A percentile compares a stretch with the other conserved stretches of the same genome.
Conservation (phyloP, 2,888 invertebrate genomes). For the Mesorhabditis belari region DNA sequence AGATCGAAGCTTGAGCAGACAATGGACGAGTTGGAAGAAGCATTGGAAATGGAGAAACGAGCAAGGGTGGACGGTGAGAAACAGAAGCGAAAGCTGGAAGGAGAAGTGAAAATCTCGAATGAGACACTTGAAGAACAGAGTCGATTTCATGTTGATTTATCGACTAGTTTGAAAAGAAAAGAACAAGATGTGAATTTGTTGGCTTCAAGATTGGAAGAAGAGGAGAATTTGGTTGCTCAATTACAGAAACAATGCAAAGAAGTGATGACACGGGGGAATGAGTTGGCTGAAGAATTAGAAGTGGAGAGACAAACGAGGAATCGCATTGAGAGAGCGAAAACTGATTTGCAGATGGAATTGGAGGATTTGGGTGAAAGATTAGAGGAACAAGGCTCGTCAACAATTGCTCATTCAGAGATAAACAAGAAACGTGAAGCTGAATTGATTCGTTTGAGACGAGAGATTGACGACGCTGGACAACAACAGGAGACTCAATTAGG, state of each 20-base stretch:
- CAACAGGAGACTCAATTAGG: not conserved
- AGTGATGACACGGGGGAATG: not conserved
- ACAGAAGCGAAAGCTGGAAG: conserved; percentile 50
- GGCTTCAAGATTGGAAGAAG: not conserved
- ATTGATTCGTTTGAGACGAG: not conserved
- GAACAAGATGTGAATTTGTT: not conserved
- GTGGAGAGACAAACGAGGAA: not conserved
- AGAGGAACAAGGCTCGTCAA: not conserved
- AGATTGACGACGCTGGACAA: not conserved
- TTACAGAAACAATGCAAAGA: not conserved
- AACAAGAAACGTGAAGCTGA: not conserved
- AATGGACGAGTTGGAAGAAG: conserved; percentile 52
- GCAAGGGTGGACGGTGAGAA: conserved; percentile 41
- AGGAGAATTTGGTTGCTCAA: not conserved
- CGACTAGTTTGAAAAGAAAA: not conserved
- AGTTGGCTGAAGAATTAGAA: not conserved
- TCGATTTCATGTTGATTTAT: not conserved
- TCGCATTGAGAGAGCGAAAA: not conserved
- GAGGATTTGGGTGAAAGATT: not conserved
- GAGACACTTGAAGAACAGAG: conserved; percentile 49
- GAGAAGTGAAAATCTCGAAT: conserved; percentile 52
- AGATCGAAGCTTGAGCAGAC: conserved; percentile 49
- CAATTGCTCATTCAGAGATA: not conserved
- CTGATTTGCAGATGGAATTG: not conserved
- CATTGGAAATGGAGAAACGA: conserved; percentile 50